Base-by-base conservation (phyloP, 2,113 vertebrate genomes). In the Helogale parvula region DNA sequence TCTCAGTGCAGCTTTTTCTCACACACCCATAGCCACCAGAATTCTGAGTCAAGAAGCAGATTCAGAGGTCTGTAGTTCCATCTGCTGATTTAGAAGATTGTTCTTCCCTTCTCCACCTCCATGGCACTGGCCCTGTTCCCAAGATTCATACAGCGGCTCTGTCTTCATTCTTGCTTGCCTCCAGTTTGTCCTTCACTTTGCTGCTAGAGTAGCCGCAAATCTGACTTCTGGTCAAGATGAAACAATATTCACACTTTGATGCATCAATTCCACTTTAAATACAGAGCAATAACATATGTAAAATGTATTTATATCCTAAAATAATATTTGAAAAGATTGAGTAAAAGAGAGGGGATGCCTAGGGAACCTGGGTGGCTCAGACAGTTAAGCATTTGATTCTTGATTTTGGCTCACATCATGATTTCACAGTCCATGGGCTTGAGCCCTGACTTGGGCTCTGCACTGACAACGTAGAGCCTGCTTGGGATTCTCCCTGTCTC, bases 131-230 rank as follows among this genome's bases (percentile, higher is more conserved):
- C 8, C 14, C 2, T 23, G 41, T 3, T 23, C 63, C 6, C 77
- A 71, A 13, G 35, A 14, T 63, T 41, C 45, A 63, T 4, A 38
- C 3, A 41, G 21, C 25, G 45, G 17, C 23, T 85, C 74, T 85
- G 38, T 63, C n/a, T 90, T 15, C 16, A 25, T 65, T 96, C 52
- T 57, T 76, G 0, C 2, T 68, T 0, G 6, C 57, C 45, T 72
- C 41, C 5, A 52, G 8, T 60, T 52, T 68, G 16, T 16, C 35
- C 35, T 99, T 98, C 63, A 27, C 7, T 15, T 47, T 52, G 9
- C 35, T 76, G 21, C 35, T 69, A 3, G 9, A 35, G 19, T 57
- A 63, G 50, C 17, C 47, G 27, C 12, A 90, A 60, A 38, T 72
- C 33, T 96, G 52, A 88, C 5, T 87, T 90, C 45, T 91, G 38